A percentile compares a stretch with the other conserved stretches of the same genome.
phyloP scores from a whole-genome alignment of 2,113 vertebrate species.

The Microtus montanus region DNA sequence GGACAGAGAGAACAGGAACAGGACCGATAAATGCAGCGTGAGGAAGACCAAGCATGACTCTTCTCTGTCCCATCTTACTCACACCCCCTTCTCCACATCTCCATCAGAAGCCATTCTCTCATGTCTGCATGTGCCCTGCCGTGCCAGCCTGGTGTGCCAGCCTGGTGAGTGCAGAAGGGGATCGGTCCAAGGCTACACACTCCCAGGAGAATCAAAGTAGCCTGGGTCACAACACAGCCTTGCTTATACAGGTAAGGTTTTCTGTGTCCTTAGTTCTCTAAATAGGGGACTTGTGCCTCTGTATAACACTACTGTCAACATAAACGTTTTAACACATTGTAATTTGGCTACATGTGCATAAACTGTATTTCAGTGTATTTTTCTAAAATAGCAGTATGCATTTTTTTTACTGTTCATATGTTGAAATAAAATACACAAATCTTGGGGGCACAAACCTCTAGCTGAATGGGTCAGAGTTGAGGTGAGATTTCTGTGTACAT shows the following conservation, averaged over 20 bases:
- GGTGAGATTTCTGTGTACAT: slow-evolving; percentile 10
- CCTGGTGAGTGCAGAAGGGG: not conserved
- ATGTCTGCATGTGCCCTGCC: not conserved
- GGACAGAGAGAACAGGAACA: not conserved
- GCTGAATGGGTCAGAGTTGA: not conserved
- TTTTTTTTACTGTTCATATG: slow-evolving; percentile 1
- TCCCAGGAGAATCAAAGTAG: not conserved
- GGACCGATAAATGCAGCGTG: not conserved
- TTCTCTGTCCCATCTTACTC: not conserved
- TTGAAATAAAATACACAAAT: slow-evolving; percentile 33
- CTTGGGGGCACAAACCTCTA: not conserved
- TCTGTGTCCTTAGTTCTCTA: not conserved
- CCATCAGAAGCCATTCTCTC: not conserved
- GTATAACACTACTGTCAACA: not conserved
- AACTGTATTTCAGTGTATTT: slow-evolving; percentile 2
- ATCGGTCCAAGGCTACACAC: not conserved
- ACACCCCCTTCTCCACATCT: not conserved
- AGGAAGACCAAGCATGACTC: not conserved
- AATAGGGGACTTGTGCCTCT: not conserved
- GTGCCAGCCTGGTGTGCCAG: not conserved
- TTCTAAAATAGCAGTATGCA: slow-evolving; percentile 25
- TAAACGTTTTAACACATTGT: slow-evolving; percentile 15
- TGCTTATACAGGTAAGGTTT: not conserved
- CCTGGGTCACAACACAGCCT: not conserved
- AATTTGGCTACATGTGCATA: not conserved